Base-by-base conservation (phyloP, 1,140 invertebrate species). In the Eubasilissa regina region DNA sequence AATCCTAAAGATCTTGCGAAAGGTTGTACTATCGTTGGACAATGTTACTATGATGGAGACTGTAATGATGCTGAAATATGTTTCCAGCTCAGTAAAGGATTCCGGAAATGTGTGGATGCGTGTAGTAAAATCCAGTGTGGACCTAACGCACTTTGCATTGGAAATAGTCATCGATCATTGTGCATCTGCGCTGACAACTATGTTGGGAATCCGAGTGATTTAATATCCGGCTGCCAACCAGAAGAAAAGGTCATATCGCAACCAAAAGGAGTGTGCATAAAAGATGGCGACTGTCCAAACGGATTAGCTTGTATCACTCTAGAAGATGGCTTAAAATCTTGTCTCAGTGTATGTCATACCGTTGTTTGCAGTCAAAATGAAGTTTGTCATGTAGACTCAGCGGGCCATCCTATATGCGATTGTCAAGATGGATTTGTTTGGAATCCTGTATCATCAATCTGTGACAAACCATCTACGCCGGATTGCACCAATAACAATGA, bases 81-180 rank as follows among this genome's bases (percentile, higher is more conserved):
- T 85, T 95, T 96, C 87, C 94, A 95, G 88, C 84, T 95, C 51
- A 92, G 93, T 43, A 94, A 93, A 88, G 93, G 93, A 9, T 84
- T 92, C 4, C 90, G 95, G 51, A 95, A 95, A 86, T 97, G 95
- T 86, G 92, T 97, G 0, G 95, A 97, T 84, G 95, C 94, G 4
- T 97, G 96, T 84, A 93, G 92, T 74, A 95, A 96, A 87, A 89
- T 95, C 10, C 95, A 97, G 84, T 97, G 96, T 86, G 96, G 96
- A 12, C 95, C 96, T 0, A 97, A 97, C 86, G 95, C 96, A 4
- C 86, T 97, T 0, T 98, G 96, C 84, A 90, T 97, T 0, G 92
- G 94, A 19, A 92, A 95, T 75, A 93, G 95, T 84, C 95, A 97
- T 86, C 90, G 94, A 53, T 95, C 95, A 0, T 92, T 94, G 10